Percentiles rank a stretch among this genome's conserved stretches.
Evolutionary conservation across 2,797 vertebrate genomes (phyloP).

Genomic region (Okamejei kenojei): DNA sequence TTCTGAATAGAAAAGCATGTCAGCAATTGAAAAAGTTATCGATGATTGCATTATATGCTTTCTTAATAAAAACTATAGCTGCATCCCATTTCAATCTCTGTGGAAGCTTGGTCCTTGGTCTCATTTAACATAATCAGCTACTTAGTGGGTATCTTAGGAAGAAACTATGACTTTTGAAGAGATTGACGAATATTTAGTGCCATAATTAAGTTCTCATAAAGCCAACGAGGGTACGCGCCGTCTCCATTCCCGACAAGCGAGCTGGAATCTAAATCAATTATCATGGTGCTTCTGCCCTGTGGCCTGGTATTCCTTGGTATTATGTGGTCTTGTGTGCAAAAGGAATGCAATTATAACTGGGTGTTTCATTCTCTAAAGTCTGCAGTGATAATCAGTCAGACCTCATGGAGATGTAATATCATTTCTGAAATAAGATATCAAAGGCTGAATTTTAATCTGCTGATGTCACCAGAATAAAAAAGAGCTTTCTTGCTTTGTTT

Average conservation of each 20-base stretch:
- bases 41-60: background rate
- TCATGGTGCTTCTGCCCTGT: background rate
- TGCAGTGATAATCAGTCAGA: background rate
- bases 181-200: background rate
- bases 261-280: background rate
- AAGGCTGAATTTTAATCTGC: background rate
- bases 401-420: background rate
- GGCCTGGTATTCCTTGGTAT: background rate
- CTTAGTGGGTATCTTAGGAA: background rate
- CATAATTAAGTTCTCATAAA: background rate
- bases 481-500: background rate
- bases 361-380: background rate
- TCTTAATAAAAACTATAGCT: background rate
- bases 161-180: background rate
- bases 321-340: background rate
- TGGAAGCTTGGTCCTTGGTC: background rate
- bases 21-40: background rate
- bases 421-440: background rate
- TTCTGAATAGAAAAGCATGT: background rate
- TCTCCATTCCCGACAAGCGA: background rate
- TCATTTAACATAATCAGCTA: background rate
- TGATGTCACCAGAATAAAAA: background rate
- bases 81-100: background rate
- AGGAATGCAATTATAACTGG: background rate
- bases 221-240: background rate